These are phyloP conservation scores for Dexiosoma caninum DNA, from an alignment of 2,888 invertebrate species.

Conservation along the genomic window DNA sequence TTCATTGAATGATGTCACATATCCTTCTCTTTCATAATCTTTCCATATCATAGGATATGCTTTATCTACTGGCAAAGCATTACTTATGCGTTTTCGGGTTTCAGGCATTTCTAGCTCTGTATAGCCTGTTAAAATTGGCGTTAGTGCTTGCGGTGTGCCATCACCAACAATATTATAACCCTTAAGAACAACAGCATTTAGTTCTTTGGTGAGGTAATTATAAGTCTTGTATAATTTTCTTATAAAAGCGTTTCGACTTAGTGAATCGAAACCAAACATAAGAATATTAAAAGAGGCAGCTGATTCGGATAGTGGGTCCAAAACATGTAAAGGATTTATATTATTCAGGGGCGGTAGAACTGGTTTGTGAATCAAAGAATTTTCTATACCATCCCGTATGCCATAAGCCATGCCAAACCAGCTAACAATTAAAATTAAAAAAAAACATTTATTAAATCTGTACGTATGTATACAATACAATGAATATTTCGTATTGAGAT, in stretches of 20 bases:
- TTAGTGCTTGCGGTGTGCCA: constrained; percentile 91
- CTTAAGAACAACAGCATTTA: constrained; percentile 83
- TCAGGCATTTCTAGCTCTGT: constrained; percentile 93
- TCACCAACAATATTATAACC: constrained; percentile 92
- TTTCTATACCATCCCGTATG: constrained; percentile 75
- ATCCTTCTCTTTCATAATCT: constrained; percentile 84
- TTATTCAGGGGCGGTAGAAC: constrained; percentile 44
- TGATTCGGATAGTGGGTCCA: constrained; percentile 43
- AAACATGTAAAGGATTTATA: constrained; percentile 31
- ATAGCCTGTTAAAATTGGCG: constrained; percentile 91
- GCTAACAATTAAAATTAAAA: constrained; percentile 66
- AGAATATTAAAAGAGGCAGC: constrained; percentile 82
- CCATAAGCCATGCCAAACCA: constrained; percentile 85
- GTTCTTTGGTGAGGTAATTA: constrained; percentile 81
- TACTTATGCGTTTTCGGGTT: constrained; percentile 83
- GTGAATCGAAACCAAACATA: constrained; percentile 93
- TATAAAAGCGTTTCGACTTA: constrained; percentile 89
- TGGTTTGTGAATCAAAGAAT: constrained; percentile 63
- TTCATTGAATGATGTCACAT: constrained; percentile 90
- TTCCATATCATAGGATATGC: constrained; percentile 93
- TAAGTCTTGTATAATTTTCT: constrained; percentile 88
- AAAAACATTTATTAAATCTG: too few species aligned
- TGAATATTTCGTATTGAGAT: too few species aligned
- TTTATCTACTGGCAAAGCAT: constrained; percentile 83
- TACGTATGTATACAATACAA: too few species aligned